Conservation (phyloP, 2,797 vertebrate genomes). For the Emys orbicularis region DNA sequence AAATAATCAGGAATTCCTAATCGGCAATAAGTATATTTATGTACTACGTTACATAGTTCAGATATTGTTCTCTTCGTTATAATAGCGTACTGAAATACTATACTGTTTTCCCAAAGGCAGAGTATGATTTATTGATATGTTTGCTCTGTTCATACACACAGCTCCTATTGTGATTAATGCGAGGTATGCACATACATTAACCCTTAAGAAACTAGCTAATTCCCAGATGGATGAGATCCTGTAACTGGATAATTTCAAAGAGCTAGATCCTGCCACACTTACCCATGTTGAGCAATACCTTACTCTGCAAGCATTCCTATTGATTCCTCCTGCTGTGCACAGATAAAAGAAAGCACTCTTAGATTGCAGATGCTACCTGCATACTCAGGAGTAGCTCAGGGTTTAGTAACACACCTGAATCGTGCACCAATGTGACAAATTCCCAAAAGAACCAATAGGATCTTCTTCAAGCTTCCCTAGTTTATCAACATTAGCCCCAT, state of each 20-base stretch:
- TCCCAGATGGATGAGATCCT: neutral
- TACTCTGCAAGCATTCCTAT: neutral
- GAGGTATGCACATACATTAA: neutral
- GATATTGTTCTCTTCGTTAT: neutral
- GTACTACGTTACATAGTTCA: neutral
- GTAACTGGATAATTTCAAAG: neutral
- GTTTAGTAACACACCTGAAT: fast-evolving
- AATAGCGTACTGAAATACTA: neutral
- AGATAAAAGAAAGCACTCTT: no score
- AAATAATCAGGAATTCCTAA: constrained; percentile 63
- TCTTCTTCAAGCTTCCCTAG: neutral
- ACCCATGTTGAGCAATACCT: neutral
- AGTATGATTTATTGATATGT: neutral
- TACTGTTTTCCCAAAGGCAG: neutral
- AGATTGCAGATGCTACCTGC: neutral
- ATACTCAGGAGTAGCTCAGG: neutral
- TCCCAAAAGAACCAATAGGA: neutral
- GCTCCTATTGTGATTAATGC: neutral
- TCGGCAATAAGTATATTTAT: constrained; percentile 49
- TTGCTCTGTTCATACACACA: neutral
- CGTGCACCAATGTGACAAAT: neutral
- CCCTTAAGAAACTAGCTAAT: neutral
- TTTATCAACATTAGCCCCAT: neutral
- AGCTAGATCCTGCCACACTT: neutral
- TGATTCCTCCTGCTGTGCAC: neutral